These are phyloP conservation scores for Trichonephila clavipes DNA, from an alignment of 1,140 invertebrate genomes.

Conservation along the genomic window DNA sequence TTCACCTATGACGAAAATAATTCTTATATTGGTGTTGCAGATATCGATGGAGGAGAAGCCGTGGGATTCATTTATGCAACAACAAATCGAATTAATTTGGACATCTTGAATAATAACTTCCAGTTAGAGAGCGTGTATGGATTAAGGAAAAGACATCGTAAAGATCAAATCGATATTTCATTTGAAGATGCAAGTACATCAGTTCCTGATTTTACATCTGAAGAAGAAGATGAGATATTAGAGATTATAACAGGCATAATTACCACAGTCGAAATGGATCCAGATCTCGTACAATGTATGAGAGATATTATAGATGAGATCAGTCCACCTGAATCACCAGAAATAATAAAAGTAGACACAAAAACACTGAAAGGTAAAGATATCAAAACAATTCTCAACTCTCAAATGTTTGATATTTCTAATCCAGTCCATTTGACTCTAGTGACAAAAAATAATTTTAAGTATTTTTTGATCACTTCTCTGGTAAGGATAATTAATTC, in stretches of 20 bases:
- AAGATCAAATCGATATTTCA: not conserved
- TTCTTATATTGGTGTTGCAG: constrained; percentile 51
- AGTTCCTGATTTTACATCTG: not conserved
- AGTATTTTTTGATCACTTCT: not conserved
- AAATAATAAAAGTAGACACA: not conserved
- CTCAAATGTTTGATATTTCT: constrained; percentile 36
- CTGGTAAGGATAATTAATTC: constrained; percentile 52
- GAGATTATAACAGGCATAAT: not conserved
- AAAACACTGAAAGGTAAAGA: not conserved
- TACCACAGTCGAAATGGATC: no score
- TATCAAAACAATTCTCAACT: not conserved
- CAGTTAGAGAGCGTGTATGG: constrained; percentile 60
- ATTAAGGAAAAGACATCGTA: not conserved
- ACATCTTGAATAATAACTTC: constrained; percentile 45
- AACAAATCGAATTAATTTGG: constrained; percentile 15
- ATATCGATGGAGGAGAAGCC: constrained; percentile 35
- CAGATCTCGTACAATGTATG: constrained; percentile 5
- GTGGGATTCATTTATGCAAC: constrained; percentile 62
- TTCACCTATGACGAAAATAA: constrained; percentile 63
- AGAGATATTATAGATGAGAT: constrained; percentile 25
- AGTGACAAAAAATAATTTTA: constrained; percentile 4
- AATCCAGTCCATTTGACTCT: not conserved
- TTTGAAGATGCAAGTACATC: not conserved
- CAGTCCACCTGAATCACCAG: not conserved
- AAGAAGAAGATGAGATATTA: not conserved